Evolutionary conservation across 2,797 vertebrate genomes (phyloP).

Genomic region (Scleropages formosus): DNA sequence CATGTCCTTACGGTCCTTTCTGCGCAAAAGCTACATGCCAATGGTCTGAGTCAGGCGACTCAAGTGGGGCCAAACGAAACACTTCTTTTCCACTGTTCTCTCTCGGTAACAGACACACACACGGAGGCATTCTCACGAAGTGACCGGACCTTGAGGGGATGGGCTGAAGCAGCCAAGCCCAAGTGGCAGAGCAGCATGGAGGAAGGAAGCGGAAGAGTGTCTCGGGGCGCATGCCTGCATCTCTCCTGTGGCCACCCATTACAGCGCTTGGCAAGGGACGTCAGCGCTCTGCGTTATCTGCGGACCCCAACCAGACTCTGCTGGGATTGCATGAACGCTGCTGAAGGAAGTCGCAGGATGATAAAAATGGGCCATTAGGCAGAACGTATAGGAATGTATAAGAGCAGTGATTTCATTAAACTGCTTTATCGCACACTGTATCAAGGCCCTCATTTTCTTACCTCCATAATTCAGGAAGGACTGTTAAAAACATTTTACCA

Average conservation of each 20-base stretch:
- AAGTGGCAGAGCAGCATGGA: neutral
- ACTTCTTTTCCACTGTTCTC: constrained; percentile 40
- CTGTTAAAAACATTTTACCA: constrained; percentile 2
- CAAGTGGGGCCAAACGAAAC: constrained; percentile 64
- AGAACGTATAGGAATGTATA: constrained; percentile 62
- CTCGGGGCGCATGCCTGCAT: neutral
- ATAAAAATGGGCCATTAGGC: constrained; percentile 75
- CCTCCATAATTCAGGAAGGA: constrained; percentile 27
- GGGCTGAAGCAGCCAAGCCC: constrained; percentile 1
- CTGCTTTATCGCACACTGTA: constrained; percentile 58
- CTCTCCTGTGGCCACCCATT: neutral
- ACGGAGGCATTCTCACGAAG: constrained; percentile 54
- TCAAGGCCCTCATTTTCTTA: constrained; percentile 33
- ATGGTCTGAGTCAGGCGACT: constrained; percentile 66
- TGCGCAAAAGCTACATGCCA: constrained; percentile 60
- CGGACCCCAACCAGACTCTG: constrained; percentile 64
- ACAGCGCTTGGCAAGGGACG: constrained; percentile 32
- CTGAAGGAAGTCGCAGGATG: constrained; percentile 78
- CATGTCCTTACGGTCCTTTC: constrained; percentile 54
- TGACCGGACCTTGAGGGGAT: constrained; percentile 35
- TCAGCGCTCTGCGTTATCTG: constrained; percentile 74
- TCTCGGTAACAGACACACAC: constrained; percentile 50
- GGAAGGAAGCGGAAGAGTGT: neutral
- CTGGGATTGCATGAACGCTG: constrained; percentile 69
- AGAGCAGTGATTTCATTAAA: constrained; percentile 74